Evolutionary conservation across 2,797 vertebrate genomes (phyloP).

Genomic region (Oreonectes daqikongensis): DNA sequence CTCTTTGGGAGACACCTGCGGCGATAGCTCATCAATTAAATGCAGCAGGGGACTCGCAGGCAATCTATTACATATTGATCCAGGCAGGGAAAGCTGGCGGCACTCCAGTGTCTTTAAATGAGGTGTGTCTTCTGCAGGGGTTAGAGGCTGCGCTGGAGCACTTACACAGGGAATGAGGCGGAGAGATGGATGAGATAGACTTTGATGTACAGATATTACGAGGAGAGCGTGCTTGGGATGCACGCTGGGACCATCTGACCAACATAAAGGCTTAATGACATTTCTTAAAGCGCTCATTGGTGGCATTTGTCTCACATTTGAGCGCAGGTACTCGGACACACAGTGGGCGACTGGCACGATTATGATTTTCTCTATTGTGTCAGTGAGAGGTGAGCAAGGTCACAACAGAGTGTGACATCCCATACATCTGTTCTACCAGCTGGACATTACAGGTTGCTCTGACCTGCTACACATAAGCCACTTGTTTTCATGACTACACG

Average conservation of each 20-base stretch:
- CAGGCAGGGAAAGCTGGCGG: constrained; percentile 59
- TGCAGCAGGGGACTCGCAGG: constrained; percentile 61
- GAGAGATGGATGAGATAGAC: background rate
- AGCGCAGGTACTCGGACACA: background rate
- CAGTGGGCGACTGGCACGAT: constrained; percentile 3
- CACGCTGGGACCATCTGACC: background rate
- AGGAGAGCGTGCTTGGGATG: background rate
- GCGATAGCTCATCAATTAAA: constrained; percentile 63
- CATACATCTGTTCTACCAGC: constrained; percentile 66
- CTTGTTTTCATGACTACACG: background rate
- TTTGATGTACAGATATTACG: background rate
- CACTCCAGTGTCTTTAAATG: constrained; percentile 65
- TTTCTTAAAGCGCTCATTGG: background rate
- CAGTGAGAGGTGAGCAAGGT: constrained; percentile 37
- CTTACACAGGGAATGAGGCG: background rate
- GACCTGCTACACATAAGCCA: constrained; percentile 19
- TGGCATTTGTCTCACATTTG: background rate
- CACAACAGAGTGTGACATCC: constrained; percentile 39
- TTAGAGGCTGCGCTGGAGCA: background rate
- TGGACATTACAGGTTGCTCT: constrained; percentile 51
- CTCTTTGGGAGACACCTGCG: constrained; percentile 56
- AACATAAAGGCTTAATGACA: background rate
- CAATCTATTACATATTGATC: constrained; percentile 74
- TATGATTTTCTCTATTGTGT: constrained; percentile 50
- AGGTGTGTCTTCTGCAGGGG: constrained; percentile 44